phyloP scores from a whole-genome alignment of 2,797 vertebrate genomes.

The Tenualosa thibaudeaui region DNA sequence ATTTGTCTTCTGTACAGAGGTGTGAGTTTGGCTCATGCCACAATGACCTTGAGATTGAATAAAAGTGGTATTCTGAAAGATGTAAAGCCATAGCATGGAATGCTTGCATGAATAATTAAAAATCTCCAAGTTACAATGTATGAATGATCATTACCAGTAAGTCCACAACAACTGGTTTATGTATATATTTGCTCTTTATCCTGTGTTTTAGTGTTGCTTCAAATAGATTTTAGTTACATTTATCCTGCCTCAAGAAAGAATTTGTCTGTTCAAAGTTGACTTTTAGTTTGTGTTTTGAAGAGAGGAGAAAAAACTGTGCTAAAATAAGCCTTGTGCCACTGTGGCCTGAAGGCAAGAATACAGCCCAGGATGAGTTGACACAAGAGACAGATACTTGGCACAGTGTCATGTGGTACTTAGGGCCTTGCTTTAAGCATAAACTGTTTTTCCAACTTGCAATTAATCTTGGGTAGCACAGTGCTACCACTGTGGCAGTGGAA shows the following conservation, averaged over 20 bases:
- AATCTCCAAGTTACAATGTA: neutral
- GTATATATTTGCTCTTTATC: neutral
- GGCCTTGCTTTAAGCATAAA: constrained; percentile 21
- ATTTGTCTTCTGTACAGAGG: constrained; percentile 60
- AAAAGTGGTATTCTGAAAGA: constrained; percentile 15
- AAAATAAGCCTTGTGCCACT: constrained; percentile 23
- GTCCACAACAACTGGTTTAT: neutral
- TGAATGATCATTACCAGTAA: neutral
- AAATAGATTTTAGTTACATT: constrained; percentile 20
- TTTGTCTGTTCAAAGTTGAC: constrained; percentile 15
- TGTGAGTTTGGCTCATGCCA: constrained; percentile 55
- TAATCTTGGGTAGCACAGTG: constrained; percentile 10
- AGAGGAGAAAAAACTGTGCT: neutral
- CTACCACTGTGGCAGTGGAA: constrained; percentile 19
- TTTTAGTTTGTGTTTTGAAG: constrained; percentile 18
- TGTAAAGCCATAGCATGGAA: neutral
- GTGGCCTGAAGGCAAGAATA: constrained; percentile 7
- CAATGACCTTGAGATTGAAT: constrained; percentile 48
- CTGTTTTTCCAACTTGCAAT: constrained; percentile 14
- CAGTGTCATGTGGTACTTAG: constrained; percentile 18
- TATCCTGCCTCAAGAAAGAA: constrained; percentile 6
- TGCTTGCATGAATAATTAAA: neutral
- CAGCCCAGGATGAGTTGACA: constrained; percentile 20
- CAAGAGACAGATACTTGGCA: constrained; percentile 22
- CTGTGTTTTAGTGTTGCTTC: constrained; percentile 5